Conservation (phyloP, 2,888 invertebrate species). For the Acanthopleura granulata region DNA sequence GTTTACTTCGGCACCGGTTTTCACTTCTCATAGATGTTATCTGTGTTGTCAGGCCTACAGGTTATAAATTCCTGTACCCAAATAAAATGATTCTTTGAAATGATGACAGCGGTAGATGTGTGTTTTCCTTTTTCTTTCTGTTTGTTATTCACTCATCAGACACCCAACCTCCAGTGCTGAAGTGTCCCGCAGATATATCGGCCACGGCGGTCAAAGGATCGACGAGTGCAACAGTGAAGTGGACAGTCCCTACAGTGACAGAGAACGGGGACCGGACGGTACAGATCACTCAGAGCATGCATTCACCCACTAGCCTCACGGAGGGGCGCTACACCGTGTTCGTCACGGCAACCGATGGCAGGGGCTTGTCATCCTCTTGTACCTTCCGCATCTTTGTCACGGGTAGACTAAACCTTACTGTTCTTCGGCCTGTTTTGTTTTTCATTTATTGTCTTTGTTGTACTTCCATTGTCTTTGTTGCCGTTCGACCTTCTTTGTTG, state of each 20-base stretch:
- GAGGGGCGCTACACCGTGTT: constrained; percentile 11
- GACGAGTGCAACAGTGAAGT: background rate
- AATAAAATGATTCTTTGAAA: too few species aligned
- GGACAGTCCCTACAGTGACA: background rate
- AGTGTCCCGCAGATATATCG: background rate
- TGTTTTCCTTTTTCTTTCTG: too few species aligned
- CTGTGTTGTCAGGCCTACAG: too few species aligned
- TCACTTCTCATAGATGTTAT: too few species aligned
- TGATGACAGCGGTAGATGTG: too few species aligned
- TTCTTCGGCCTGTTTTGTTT: too few species aligned
- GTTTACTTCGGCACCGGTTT: too few species aligned
- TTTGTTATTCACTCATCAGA: too few species aligned
- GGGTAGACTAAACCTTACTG: background rate
- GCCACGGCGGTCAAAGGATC: background rate
- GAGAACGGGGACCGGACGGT: background rate
- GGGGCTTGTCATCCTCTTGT: background rate
- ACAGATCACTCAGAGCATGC: background rate
- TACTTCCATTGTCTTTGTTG: too few species aligned
- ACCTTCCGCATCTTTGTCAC: background rate
- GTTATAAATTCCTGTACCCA: too few species aligned
- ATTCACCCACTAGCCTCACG: background rate
- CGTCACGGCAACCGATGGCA: background rate
- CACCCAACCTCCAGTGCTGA: background rate
- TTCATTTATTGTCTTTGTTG: too few species aligned
- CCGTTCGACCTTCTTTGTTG: too few species aligned